phyloP scores from a whole-genome alignment of 2,113 vertebrate species.

The Semnornis frantzii region DNA sequence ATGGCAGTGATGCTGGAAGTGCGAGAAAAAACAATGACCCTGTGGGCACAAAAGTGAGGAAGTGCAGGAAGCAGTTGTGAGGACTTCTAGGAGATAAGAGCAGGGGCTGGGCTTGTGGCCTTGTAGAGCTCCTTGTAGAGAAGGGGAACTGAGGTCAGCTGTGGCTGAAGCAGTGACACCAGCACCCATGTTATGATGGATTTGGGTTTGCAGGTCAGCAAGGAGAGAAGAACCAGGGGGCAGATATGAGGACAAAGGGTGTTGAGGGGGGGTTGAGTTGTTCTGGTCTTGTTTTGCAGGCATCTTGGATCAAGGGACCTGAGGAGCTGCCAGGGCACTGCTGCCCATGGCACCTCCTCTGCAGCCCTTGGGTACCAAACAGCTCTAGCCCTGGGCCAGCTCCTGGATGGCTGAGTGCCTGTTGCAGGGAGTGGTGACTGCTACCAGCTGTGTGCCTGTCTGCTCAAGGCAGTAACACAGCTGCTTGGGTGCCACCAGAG shows the following conservation, averaged over 20 bases:
- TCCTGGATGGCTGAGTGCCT: neutral
- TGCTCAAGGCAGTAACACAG: too few relatives aligned
- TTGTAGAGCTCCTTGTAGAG: neutral
- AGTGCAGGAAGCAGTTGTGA: neutral
- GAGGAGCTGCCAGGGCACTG: neutral
- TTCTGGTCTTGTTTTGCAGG: neutral
- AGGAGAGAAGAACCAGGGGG: neutral
- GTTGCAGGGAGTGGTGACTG: neutral
- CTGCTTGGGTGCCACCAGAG: neutral
- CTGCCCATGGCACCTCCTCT: neutral
- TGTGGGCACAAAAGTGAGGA: neutral
- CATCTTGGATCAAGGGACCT: neutral
- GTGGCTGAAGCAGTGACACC: neutral
- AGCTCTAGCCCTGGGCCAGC: neutral
- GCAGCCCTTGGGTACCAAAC: too few relatives aligned
- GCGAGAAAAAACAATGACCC: neutral
- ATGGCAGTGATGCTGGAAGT: neutral
- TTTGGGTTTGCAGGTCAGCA: neutral
- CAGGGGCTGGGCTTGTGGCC: neutral
- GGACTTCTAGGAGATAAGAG: neutral
- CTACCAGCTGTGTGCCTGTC: neutral
- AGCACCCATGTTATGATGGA: neutral
- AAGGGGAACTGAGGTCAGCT: neutral
- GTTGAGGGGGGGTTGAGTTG: neutral
- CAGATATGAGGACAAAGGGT: neutral